phyloP scores from a whole-genome alignment of 1,140 invertebrate genomes.

The Pogonomyrmex barbatus region DNA sequence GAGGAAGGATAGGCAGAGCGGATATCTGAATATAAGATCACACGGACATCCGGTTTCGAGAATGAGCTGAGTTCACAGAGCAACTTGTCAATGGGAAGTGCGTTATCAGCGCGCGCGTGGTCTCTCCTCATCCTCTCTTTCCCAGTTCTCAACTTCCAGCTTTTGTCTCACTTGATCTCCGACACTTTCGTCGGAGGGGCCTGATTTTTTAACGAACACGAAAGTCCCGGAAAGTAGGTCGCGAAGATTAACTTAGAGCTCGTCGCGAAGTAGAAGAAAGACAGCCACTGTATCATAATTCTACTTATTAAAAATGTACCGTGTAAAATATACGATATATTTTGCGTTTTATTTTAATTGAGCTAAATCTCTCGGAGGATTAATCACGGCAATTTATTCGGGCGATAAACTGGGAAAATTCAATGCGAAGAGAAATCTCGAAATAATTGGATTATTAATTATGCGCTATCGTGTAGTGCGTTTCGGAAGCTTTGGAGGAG shows the following conservation, averaged over 20 bases:
- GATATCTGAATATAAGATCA: conserved; percentile 81
- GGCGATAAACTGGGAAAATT: background rate
- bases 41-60: conserved; percentile 78
- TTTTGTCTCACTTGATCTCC: conserved; percentile 42
- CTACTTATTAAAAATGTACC: conserved; percentile 6
- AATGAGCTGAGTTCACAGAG: conserved; percentile 49
- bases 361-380: background rate
- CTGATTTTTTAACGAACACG: conserved; percentile 65
- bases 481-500: background rate
- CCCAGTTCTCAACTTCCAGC: conserved; percentile 58
- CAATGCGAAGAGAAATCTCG: conserved; percentile 15
- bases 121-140: conserved; percentile 70
- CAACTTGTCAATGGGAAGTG: conserved; percentile 83
- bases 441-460: background rate
- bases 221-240: conserved; percentile 53
- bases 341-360: background rate
- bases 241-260: conserved; percentile 43
- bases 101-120: conserved; percentile 79
- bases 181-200: conserved; percentile 59
- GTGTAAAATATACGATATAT: background rate
- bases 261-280: background rate
- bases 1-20: conserved; percentile 62
- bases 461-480: background rate
- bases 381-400: background rate
- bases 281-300: conserved; percentile 2